Evolutionary conservation across 2,797 vertebrate genomes (phyloP).

Genomic region (Anabas testudineus): DNA sequence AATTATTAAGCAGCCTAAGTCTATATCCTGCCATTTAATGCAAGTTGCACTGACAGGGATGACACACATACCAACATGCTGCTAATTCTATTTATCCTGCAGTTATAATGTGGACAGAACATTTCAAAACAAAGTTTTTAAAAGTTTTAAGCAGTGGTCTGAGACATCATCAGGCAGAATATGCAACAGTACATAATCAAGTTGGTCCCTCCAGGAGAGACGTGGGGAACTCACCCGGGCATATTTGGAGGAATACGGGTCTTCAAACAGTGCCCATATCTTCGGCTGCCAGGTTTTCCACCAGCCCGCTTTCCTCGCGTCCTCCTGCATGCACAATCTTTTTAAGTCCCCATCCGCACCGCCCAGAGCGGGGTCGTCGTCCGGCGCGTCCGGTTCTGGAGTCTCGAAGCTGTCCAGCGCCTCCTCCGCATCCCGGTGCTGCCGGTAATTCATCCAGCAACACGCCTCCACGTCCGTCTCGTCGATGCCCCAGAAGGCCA

Average conservation of each 20-base stretch:
- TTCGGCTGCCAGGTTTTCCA: conserved; percentile 91
- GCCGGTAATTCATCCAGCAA: conserved; percentile 96
- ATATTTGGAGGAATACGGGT: conserved; percentile 94
- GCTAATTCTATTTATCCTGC: conserved; percentile 15
- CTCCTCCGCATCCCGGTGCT: conserved; percentile 94
- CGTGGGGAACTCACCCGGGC: conserved; percentile 89
- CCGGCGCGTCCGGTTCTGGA: conserved; percentile 87
- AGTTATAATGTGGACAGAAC: conserved; percentile 17
- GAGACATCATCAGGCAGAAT: conserved; percentile 9
- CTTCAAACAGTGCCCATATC: conserved; percentile 95
- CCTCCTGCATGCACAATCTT: conserved; percentile 92
- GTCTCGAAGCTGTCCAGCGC: conserved; percentile 93
- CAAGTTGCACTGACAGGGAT: conserved; percentile 31
- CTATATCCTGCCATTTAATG: conserved; percentile 58
- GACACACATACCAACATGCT: conserved; percentile 38
- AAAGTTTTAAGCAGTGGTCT: conserved; percentile 38
- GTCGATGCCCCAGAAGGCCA: conserved; percentile 95
- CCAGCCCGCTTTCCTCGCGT: conserved; percentile 89
- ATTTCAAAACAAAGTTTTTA: conserved; percentile 46
- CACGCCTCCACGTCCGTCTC: conserved; percentile 97
- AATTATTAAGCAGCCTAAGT: conserved; percentile 70
- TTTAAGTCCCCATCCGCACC: conserved; percentile 91
- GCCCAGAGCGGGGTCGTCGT: conserved; percentile 86
- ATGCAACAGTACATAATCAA: conserved; percentile 52
- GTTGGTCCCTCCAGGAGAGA: conserved; percentile 44